Evolutionary conservation across 2,113 vertebrate genomes (phyloP).

Genomic region (Lepisosteus oculatus): DNA sequence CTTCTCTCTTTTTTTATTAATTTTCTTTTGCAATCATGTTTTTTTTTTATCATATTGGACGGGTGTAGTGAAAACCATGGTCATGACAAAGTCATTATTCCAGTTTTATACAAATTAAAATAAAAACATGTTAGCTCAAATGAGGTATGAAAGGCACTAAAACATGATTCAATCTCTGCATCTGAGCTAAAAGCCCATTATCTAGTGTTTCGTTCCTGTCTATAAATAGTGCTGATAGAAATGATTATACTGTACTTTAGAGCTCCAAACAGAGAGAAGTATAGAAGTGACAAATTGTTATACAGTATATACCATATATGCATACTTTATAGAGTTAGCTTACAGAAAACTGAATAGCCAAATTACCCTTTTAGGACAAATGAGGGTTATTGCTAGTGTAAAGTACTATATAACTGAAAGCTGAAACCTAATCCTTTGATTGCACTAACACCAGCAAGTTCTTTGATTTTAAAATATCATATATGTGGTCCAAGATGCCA

Average conservation of each 20-base stretch:
- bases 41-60: conserved; percentile 16
- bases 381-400: not conserved
- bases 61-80: conserved; percentile 13
- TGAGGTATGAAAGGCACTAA: conserved; percentile 8
- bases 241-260: conserved; percentile 21
- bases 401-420: not conserved
- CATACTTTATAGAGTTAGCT: conserved; percentile 23
- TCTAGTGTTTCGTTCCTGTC: not conserved
- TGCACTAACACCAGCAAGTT: not conserved
- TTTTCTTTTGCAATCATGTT: conserved; percentile 22
- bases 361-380: conserved; percentile 17
- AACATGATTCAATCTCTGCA: conserved; percentile 21
- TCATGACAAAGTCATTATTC: conserved; percentile 14
- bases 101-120: conserved; percentile 27
- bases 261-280: conserved; percentile 9
- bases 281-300: conserved; percentile 5
- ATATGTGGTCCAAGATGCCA: too few relatives aligned
- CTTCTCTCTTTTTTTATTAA: not conserved
- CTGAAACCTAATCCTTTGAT: not conserved
- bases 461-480: conserved; percentile 18
- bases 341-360: conserved; percentile 7
- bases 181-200: conserved; percentile 24
- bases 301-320: conserved; percentile 15
- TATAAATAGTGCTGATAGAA: conserved; percentile 2
- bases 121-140: conserved; percentile 16